A percentile compares a stretch with the other conserved stretches of the same genome.
phyloP scores from a whole-genome alignment of 2,797 vertebrate species.

The Anas flavirostris region DNA sequence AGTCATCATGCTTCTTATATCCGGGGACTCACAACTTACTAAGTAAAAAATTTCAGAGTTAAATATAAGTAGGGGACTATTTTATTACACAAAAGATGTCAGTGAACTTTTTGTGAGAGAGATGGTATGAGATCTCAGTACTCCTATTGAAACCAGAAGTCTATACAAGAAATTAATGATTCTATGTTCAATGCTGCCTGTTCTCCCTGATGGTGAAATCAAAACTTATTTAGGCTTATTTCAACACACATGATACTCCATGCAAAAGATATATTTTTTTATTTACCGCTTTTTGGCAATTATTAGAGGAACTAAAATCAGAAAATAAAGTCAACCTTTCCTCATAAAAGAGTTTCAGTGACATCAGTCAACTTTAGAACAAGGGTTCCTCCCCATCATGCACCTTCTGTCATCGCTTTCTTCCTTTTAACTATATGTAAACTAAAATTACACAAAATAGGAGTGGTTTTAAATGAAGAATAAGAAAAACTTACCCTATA shows the following conservation, averaged over 20 bases:
- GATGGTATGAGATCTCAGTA: background rate
- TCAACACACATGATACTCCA: background rate
- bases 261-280: no score
- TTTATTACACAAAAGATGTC: background rate
- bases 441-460: background rate
- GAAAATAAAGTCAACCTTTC: background rate
- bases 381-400: accelerated
- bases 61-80: background rate
- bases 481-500: slow-evolving; percentile 89
- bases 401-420: background rate
- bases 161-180: background rate
- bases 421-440: background rate
- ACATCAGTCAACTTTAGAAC: background rate
- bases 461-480: background rate
- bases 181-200: background rate
- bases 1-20: background rate
- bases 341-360: background rate
- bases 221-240: background rate
- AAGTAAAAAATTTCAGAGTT: background rate
- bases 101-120: background rate
- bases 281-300: background rate
- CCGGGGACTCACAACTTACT: background rate
- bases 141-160: background rate
- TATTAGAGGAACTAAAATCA: background rate
- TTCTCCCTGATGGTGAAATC: background rate